These are phyloP conservation scores for Leptinotarsa haldemani DNA, from an alignment of 2,888 invertebrate genomes.

Conservation along the genomic window DNA sequence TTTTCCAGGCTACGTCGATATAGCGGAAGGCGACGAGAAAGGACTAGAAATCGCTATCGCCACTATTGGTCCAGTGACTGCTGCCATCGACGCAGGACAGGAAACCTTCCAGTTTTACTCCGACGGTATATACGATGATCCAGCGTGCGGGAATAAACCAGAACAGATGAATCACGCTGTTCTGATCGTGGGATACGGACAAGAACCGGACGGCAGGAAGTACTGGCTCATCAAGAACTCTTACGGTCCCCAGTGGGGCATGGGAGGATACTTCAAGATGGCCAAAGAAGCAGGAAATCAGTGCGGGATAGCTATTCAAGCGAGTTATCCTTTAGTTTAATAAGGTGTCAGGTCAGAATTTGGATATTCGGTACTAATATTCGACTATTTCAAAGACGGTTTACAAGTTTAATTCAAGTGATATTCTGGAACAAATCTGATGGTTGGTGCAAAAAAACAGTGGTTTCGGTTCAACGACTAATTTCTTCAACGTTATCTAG, in stretches of 20 bases:
- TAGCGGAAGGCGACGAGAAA: constrained; percentile 79
- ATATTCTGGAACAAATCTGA: background rate
- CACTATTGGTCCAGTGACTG: constrained; percentile 85
- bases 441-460: background rate
- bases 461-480: too few relatives aligned
- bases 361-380: background rate
- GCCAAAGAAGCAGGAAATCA: constrained; percentile 71
- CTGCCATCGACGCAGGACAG: constrained; percentile 90
- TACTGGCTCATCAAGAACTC: constrained; percentile 81
- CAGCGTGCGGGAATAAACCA: constrained; percentile 73
- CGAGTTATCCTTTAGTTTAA: constrained; percentile 86
- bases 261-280: constrained; percentile 60
- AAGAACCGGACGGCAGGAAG: constrained; percentile 71
- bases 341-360: background rate
- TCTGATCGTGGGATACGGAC: constrained; percentile 83
- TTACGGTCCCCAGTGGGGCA: constrained; percentile 67
- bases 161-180: constrained; percentile 66
- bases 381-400: background rate
- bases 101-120: constrained; percentile 88
- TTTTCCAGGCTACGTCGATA: constrained; percentile 77
- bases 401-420: too few relatives aligned
- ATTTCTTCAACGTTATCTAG: too few relatives aligned
- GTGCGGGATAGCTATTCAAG: constrained; percentile 85
- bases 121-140: constrained; percentile 84
- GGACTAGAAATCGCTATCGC: constrained; percentile 84